Conservation (phyloP, 1,140 invertebrate species). For the Sinonovacula constricta region DNA sequence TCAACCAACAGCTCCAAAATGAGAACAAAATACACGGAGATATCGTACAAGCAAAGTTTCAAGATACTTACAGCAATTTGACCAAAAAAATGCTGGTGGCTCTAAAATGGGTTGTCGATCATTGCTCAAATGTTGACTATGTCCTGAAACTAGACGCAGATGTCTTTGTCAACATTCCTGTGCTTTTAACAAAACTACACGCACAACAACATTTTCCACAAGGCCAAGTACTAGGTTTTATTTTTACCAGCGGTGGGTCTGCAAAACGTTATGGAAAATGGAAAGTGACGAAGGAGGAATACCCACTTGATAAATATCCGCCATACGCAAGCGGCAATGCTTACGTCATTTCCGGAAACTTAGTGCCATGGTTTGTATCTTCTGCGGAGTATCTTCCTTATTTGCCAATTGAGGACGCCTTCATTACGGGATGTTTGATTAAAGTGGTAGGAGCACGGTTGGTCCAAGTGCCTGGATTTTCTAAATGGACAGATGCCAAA, state of each 20-base stretch:
- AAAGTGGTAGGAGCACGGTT: slow-evolving; percentile 27
- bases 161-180: slow-evolving; percentile 76
- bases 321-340: slow-evolving; percentile 71
- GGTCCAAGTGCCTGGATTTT: not conserved
- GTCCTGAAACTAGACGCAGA: slow-evolving; percentile 80
- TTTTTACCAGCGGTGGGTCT: not conserved
- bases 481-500: not conserved
- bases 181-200: slow-evolving; percentile 79
- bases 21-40: slow-evolving; percentile 9
- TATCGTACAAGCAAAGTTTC: slow-evolving; percentile 25
- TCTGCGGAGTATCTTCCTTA: slow-evolving; percentile 55
- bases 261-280: slow-evolving; percentile 38
- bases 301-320: slow-evolving; percentile 55
- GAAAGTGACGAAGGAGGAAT: slow-evolving; percentile 18
- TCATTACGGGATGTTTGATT: slow-evolving; percentile 67
- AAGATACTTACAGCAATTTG: slow-evolving; percentile 20
- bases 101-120: slow-evolving; percentile 87
- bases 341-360: slow-evolving; percentile 70
- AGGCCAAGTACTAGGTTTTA: not conserved
- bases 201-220: not conserved
- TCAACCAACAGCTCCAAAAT: not conserved
- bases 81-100: slow-evolving; percentile 68
- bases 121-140: slow-evolving; percentile 81
- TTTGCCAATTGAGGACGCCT: slow-evolving; percentile 75
- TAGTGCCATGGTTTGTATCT: slow-evolving; percentile 61